A percentile compares a stretch with the other conserved stretches of the same genome.
Conservation (phyloP, 2,797 vertebrate species). For the Hippoglossus hippoglossus region DNA sequence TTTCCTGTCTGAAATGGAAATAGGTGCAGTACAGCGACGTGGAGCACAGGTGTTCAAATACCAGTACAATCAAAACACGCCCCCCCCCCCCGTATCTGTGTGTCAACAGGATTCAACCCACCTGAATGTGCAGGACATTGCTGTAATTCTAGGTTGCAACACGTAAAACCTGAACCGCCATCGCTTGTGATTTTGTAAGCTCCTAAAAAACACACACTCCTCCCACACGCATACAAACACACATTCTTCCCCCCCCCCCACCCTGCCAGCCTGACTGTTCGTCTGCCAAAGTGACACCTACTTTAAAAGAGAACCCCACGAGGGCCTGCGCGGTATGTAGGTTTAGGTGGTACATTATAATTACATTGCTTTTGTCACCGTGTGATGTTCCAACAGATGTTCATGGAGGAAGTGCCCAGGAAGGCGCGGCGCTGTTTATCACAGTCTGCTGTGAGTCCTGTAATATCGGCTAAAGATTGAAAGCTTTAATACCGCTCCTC, state of each 20-base stretch:
- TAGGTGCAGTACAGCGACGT: not conserved
- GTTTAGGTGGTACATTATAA: slow-evolving; percentile 68
- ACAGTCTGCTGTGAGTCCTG: slow-evolving; percentile 75
- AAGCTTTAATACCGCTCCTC: slow-evolving; percentile 76
- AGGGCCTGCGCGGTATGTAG: slow-evolving; percentile 56
- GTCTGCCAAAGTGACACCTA: slow-evolving; percentile 60
- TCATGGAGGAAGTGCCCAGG: slow-evolving; percentile 65
- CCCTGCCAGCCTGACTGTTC: slow-evolving; percentile 31
- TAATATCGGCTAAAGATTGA: slow-evolving; percentile 79
- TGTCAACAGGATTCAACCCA: slow-evolving; percentile 39
- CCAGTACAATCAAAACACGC: not conserved
- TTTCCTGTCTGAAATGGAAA: slow-evolving; percentile 6
- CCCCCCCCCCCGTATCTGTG: not conserved
- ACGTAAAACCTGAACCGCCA: slow-evolving; percentile 42
- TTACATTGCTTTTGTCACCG: slow-evolving; percentile 73
- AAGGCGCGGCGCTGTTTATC: slow-evolving; percentile 72
- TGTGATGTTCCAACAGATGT: slow-evolving; percentile 75
- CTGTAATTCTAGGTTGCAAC: slow-evolving; percentile 52
- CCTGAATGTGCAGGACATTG: slow-evolving; percentile 16
- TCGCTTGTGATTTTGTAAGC: slow-evolving; percentile 42
- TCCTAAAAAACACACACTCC: slow-evolving; percentile 21
- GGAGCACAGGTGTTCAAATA: slow-evolving; percentile 25
- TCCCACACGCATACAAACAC: slow-evolving; percentile 8
- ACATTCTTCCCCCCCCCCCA: not conserved
- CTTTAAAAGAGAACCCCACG: slow-evolving; percentile 42